Conservation (phyloP, 2,888 invertebrate genomes). For the Latheticus oryzae region DNA sequence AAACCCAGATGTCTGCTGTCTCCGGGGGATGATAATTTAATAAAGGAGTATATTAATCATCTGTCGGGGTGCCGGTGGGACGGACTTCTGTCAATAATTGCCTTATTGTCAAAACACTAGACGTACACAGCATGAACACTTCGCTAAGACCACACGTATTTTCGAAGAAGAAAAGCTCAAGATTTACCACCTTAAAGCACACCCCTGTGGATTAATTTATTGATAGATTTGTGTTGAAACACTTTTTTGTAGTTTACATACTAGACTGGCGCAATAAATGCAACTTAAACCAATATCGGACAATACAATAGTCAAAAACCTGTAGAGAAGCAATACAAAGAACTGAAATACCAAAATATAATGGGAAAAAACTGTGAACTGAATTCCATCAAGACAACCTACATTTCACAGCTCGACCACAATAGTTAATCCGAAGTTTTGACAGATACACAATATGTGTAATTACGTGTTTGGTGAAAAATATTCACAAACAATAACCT, state of each 20-base stretch:
- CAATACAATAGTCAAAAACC: slow-evolving; percentile 58
- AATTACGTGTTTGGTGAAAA: slow-evolving; percentile 64
- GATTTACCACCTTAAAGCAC: neutral
- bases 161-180: slow-evolving; percentile 27
- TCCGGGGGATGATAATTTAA: slow-evolving; percentile 64
- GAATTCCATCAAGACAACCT: slow-evolving; percentile 50
- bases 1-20: slow-evolving; percentile 47
- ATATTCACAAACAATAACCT: slow-evolving; percentile 59
- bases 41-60: slow-evolving; percentile 64
- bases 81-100: slow-evolving; percentile 63
- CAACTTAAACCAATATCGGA: slow-evolving; percentile 56
- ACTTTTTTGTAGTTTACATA: slow-evolving; percentile 1
- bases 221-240: slow-evolving; percentile 15
- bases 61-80: slow-evolving; percentile 63
- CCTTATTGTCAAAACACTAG: slow-evolving; percentile 64
- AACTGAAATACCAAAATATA: slow-evolving; percentile 40
- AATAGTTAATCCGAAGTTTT: slow-evolving; percentile 64
- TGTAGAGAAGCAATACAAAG: slow-evolving; percentile 50
- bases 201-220: slow-evolving; percentile 23
- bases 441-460: slow-evolving; percentile 63
- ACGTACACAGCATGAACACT: slow-evolving; percentile 54
- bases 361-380: slow-evolving; percentile 46
- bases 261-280: slow-evolving; percentile 40
- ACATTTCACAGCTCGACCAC: slow-evolving; percentile 56
- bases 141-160: slow-evolving; percentile 36